Base-by-base conservation (phyloP, 2,888 invertebrate genomes). In the Spodoptera picta region DNA sequence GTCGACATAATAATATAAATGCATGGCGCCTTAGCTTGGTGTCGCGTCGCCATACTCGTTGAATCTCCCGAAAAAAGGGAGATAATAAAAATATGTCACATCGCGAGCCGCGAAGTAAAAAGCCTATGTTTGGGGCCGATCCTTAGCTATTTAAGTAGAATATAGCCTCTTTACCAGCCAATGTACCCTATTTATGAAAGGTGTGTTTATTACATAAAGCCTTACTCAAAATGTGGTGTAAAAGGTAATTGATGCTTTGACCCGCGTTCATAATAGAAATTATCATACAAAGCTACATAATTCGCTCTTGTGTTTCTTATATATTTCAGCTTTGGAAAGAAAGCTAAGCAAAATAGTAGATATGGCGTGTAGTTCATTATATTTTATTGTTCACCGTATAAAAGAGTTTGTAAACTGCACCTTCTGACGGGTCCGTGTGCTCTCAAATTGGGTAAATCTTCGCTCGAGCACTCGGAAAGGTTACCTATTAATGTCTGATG, bases 11-110 rank as follows among this genome's bases (percentile, higher is more conserved):
- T 76, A 71, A 77, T 51, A 24, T 59, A 59, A 66, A 63, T 63
- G 55, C 65, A 70, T 46, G 63, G 50, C 57, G 62, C 61, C 55
- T 69, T 67, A 60, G 63, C 64, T 61, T 53, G 54, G 61, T 57
- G 49, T 59, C 45, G 53, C 49, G 49, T 59, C 45, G 55, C 49
- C 50, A 60, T 59, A 51, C 10, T 24, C 58, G 49, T 54, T 60
- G 54, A 66, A 50, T 31, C 60, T 51, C 48, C 12, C 52, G 19
- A 60, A 50, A 61, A 70, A 56, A 19, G 62, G 46, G 27, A 64
- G 52, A 66, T 73, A 72, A 75, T 77, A 77, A 78, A 60, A 75
- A 66, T 68, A 75, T 73, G 73, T 69, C 57, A 61, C 41, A 69
- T 55, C 46, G 51, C 64, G 60, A 65, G 62, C 50, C 61, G 51